Evolutionary conservation across 2,113 vertebrate species (phyloP).

Genomic region (Dissostichus mawsoni): DNA sequence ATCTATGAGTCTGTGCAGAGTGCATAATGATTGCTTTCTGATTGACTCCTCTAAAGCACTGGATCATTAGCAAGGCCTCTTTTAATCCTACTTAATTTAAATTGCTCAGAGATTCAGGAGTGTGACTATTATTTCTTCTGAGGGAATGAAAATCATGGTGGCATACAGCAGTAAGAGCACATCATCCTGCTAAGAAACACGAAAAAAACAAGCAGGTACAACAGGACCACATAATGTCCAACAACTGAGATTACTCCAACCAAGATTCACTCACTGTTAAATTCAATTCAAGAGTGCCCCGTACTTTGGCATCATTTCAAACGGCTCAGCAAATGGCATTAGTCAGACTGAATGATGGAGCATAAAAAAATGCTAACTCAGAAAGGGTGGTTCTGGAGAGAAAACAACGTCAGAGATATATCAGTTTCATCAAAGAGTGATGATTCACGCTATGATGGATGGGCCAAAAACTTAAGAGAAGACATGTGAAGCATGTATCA

Average conservation of each 20-base stretch:
- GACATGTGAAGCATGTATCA: conserved; percentile 38
- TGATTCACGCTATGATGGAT: conserved; percentile 31
- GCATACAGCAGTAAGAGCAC: too few species aligned
- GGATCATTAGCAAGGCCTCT: conserved; percentile 16
- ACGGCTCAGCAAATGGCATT: conserved; percentile 16
- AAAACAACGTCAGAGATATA: conserved; percentile 22
- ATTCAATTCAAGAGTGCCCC: conserved; percentile 27
- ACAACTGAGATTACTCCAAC: conserved; percentile 16
- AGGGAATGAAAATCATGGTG: conserved; percentile 8
- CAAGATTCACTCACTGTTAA: conserved; percentile 30
- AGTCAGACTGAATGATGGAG: conserved; percentile 50
- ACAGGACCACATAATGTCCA: conserved; percentile 3
- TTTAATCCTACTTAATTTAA: conserved; percentile 42
- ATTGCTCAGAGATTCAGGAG: conserved; percentile 22
- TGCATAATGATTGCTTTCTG: conserved; percentile 21
- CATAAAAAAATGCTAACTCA: conserved; percentile 43
- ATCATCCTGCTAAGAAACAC: conserved; percentile 5
- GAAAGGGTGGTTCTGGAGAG: conserved; percentile 17
- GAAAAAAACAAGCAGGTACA: conserved; percentile 13
- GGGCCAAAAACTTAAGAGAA: conserved; percentile 30
- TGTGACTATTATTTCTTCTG: conserved; percentile 6
- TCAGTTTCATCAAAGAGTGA: conserved; percentile 38
- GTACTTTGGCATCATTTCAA: conserved; percentile 41
- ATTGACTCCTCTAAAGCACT: conserved; percentile 5
- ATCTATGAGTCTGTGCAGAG: conserved; percentile 17